phyloP scores from a whole-genome alignment of 1,140 invertebrate genomes.

The Conus betulinus region DNA sequence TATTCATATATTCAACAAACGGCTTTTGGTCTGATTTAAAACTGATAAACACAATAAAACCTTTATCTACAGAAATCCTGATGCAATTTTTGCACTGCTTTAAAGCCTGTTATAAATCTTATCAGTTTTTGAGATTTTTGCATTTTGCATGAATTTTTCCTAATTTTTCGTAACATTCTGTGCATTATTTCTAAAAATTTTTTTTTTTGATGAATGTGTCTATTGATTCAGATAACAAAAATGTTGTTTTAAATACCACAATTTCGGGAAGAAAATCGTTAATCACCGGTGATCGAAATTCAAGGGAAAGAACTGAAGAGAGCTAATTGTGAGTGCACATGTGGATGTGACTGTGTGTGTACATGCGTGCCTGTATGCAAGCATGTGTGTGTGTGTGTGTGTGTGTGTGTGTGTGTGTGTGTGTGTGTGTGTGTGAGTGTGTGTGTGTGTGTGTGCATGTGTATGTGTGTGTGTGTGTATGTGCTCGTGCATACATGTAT shows the following conservation, averaged over 20 bases:
- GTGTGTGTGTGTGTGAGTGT: background rate
- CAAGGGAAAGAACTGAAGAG: background rate
- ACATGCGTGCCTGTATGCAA: too few relatives aligned
- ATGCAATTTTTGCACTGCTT: background rate
- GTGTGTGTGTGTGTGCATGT: background rate
- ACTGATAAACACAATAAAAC: background rate
- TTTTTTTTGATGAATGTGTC: background rate
- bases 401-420: slow-evolving; percentile 7
- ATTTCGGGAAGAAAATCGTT: background rate
- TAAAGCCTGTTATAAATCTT: background rate
- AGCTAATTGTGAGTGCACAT: background rate
- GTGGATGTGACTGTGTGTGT: background rate
- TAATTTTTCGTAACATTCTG: too few relatives aligned
- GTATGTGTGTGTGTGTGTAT: background rate
- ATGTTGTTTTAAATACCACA: background rate
- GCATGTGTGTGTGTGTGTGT: background rate
- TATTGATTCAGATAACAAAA: background rate
- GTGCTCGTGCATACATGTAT: background rate
- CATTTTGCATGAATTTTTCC: too few relatives aligned
- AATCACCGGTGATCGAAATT: background rate
- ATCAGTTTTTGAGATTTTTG: too few relatives aligned
- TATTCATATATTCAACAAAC: background rate
- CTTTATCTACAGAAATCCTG: background rate
- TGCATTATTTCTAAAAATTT: too few relatives aligned
- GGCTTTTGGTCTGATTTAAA: background rate